Percentiles rank a stretch among this genome's conserved stretches.
phyloP scores from a whole-genome alignment of 2,888 invertebrate genomes.

The Chaitophorus viminalis region DNA sequence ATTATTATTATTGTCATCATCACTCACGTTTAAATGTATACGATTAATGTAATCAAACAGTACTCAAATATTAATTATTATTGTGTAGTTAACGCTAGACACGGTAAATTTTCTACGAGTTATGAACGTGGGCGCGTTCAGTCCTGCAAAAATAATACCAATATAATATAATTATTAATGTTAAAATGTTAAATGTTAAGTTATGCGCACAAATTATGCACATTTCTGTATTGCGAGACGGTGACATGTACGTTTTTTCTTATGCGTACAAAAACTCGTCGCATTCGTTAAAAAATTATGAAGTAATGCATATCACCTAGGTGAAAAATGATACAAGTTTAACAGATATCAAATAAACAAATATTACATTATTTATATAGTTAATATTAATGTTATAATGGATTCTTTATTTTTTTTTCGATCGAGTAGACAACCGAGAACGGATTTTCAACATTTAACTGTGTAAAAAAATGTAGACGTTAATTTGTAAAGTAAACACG shows the following conservation, averaged over 20 bases:
- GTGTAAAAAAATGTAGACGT: background rate
- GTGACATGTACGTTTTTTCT: background rate
- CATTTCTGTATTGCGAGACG: background rate
- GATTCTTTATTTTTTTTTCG: background rate
- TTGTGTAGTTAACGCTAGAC: no score
- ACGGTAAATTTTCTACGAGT: no score
- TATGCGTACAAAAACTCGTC: background rate
- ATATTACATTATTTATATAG: background rate
- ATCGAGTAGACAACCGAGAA: background rate
- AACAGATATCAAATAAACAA: background rate
- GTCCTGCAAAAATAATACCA: no score
- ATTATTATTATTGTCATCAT: no score
- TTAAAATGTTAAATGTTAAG: no score
- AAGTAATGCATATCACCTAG: background rate
- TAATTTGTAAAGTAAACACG: background rate
- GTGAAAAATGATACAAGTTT: slow-evolving; percentile 26
- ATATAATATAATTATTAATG: no score
- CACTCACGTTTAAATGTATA: no score
- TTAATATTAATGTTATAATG: background rate
- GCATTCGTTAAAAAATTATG: slow-evolving; percentile 8
- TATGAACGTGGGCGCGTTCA: no score
- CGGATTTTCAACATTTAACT: no score
- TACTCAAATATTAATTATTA: no score
- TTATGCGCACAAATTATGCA: background rate
- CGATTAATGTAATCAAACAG: no score